Percentiles rank a stretch among this genome's conserved stretches.
phyloP scores from a whole-genome alignment of 2,113 vertebrate genomes.

The Gallinago jamesoni region DNA sequence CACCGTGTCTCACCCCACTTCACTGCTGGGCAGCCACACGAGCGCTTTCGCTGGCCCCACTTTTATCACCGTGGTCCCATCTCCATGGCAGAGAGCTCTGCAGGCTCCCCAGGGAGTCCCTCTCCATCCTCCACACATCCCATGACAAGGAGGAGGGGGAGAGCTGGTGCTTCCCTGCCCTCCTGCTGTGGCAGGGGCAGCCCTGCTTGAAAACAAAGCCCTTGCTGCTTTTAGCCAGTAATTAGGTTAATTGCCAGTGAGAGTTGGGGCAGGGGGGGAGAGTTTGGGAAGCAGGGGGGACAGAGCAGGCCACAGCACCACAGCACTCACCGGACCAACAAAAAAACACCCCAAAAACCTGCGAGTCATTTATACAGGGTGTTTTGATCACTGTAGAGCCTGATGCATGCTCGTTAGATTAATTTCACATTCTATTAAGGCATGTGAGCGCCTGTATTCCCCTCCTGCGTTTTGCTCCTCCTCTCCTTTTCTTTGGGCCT shows the following conservation, averaged over 20 bases:
- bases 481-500: background rate
- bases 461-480: background rate
- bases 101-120: rapidly evolving
- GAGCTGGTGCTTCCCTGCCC: background rate
- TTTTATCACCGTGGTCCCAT: background rate
- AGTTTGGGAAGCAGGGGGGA: background rate
- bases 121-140: rapidly evolving
- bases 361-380: background rate
- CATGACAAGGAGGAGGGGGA: background rate
- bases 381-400: background rate
- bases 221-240: background rate
- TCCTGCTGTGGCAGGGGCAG: rapidly evolving
- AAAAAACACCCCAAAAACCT: background rate
- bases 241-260: background rate
- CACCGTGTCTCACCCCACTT: rapidly evolving
- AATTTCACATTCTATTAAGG: background rate
- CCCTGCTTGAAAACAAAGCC: background rate
- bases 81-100: rapidly evolving
- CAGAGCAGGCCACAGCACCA: rapidly evolving
- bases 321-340: background rate
- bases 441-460: background rate
- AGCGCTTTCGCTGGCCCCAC: rapidly evolving
- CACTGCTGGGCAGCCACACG: rapidly evolving
- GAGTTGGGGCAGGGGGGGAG: background rate
- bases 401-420: background rate